These are phyloP conservation scores for Drosophila nigrodunni DNA, from an alignment of 1,140 invertebrate species.

Conservation along the genomic window DNA sequence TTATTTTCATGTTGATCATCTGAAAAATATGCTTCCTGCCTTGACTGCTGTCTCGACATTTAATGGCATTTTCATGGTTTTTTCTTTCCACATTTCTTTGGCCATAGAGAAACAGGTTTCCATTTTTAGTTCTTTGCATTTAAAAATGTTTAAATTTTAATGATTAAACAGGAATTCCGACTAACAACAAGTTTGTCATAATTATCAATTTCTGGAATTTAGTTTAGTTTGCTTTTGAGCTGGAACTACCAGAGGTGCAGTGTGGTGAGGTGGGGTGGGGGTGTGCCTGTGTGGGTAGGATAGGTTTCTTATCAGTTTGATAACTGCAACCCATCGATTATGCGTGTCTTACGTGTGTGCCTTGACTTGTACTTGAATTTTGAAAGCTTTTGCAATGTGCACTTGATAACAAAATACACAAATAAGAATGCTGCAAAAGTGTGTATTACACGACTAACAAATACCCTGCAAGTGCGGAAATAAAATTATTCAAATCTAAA, in stretches of 20 bases:
- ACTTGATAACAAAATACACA: constrained; percentile 31
- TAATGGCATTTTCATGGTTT: constrained; percentile 4
- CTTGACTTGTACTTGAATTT: constrained; percentile 36
- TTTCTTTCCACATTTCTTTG: not conserved
- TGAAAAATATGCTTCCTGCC: constrained; percentile 16
- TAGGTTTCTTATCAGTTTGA: constrained; percentile 12
- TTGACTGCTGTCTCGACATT: not conserved
- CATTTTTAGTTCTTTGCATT: not conserved
- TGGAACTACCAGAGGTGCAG: no score
- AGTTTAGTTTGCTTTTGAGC: constrained; percentile 2
- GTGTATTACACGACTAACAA: not conserved
- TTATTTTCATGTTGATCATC: constrained; percentile 10
- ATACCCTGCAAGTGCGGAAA: constrained; percentile 5
- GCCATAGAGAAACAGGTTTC: not conserved
- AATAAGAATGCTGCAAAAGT: not conserved
- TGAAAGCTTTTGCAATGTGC: constrained; percentile 38
- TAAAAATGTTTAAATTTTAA: not conserved
- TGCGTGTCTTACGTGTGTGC: constrained; percentile 31
- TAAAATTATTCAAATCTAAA: no score
- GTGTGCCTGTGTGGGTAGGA: not conserved
- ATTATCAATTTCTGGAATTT: constrained; percentile 40
- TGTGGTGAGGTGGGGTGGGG: no score
- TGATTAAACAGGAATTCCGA: constrained; percentile 36
- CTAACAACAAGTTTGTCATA: constrained; percentile 36
- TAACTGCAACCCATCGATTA: constrained; percentile 48